phyloP scores from a whole-genome alignment of 2,113 vertebrate genomes.

The Gymnobelideus leadbeateri region DNA sequence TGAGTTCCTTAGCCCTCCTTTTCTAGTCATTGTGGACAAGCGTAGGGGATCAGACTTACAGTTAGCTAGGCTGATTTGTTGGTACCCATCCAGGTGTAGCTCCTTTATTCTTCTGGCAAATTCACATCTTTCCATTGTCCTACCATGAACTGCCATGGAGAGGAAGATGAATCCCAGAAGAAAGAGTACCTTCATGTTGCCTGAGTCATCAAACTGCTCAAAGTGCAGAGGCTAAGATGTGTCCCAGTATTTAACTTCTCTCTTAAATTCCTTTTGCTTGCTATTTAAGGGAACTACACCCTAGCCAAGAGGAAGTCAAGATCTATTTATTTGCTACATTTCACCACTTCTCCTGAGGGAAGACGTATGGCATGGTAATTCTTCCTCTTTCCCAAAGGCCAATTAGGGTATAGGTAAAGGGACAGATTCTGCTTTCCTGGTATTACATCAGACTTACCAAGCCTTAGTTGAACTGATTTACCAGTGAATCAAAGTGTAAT shows the following conservation, averaged over 20 bases:
- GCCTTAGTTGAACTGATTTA: neutral
- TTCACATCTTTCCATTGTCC: constrained; percentile 66
- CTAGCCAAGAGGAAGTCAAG: neutral
- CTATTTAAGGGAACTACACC: neutral
- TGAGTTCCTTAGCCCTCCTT: neutral
- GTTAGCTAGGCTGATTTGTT: constrained; percentile 65
- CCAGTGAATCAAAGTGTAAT: neutral
- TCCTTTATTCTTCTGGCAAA: constrained; percentile 69
- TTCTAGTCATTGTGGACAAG: neutral
- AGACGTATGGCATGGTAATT: neutral
- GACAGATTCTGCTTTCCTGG: neutral
- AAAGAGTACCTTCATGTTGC: neutral
- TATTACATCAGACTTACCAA: neutral
- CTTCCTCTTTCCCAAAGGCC: neutral
- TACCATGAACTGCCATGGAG: constrained; percentile 59
- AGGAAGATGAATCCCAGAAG: constrained; percentile 51
- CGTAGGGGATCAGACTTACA: constrained; percentile 64
- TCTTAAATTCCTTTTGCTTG: neutral
- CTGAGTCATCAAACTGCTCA: neutral
- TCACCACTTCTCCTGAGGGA: neutral
- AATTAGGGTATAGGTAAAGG: neutral
- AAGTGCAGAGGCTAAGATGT: neutral
- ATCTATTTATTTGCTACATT: neutral
- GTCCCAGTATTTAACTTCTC: neutral
- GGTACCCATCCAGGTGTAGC: constrained; percentile 60